These are phyloP conservation scores for Nyctalus aviator DNA, from an alignment of 2,797 vertebrate genomes.

Conservation along the genomic window DNA sequence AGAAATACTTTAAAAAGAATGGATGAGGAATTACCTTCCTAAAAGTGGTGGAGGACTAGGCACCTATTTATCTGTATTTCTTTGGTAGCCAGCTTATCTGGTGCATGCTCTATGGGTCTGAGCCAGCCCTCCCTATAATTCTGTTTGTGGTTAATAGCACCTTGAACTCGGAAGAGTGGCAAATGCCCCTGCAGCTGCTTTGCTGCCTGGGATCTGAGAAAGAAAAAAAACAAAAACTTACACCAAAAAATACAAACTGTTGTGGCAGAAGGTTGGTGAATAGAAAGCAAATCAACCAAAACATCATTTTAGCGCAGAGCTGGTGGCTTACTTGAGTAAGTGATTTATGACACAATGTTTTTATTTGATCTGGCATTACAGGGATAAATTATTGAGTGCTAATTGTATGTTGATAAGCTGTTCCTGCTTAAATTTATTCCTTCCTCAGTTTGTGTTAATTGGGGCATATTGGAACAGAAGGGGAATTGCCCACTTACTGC, in stretches of 20 bases:
- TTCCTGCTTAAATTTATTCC: slow-evolving; percentile 80
- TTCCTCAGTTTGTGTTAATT: slow-evolving; percentile 72
- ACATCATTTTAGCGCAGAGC: slow-evolving; percentile 1
- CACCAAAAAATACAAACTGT: background rate
- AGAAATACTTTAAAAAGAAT: slow-evolving; percentile 31
- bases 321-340: slow-evolving; percentile 68
- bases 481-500: slow-evolving; percentile 74
- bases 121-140: slow-evolving; percentile 9
- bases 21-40: background rate
- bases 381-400: slow-evolving; percentile 81
- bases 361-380: slow-evolving; percentile 78
- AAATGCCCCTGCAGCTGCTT: slow-evolving; percentile 47
- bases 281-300: slow-evolving; percentile 64
- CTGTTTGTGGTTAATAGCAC: slow-evolving; percentile 58
- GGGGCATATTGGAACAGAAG: slow-evolving; percentile 56
- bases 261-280: slow-evolving; percentile 43
- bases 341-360: slow-evolving; percentile 75
- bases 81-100: background rate
- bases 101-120: background rate
- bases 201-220: background rate
- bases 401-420: slow-evolving; percentile 79
- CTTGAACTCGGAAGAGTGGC: slow-evolving; percentile 38
- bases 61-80: background rate
- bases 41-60: background rate
- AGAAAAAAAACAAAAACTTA: background rate